Evolutionary conservation across 1,140 invertebrate genomes (phyloP), one percentile per base, ranked within the genome.

Genomic region (Eulimnadia texana): DNA sequence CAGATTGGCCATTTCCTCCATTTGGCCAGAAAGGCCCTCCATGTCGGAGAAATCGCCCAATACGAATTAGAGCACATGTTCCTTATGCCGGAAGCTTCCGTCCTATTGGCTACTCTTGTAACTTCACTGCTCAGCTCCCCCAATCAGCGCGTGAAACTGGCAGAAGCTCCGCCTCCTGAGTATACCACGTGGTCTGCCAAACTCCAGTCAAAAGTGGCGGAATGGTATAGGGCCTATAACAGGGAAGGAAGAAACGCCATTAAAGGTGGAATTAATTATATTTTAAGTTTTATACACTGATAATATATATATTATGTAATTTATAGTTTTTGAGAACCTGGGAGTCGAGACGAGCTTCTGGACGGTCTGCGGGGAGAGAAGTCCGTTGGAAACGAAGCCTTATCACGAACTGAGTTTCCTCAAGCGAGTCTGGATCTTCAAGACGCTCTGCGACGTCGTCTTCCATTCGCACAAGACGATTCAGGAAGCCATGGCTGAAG

Each of bases 31-130:
- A 73, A 77, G 60, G 72, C 71, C 20, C 74, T 75, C 56, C 75
- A 71, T 63, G 68, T 77, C 52, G 70, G 69, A n/a, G 70, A 70
- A 50, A 72, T 82, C 22, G 73, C 79, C 0, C 77, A 80, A 69
- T 82, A 78, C 62, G 80, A 83, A 66, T 70, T 82, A 33, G 81
- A 83, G 68, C 73, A 80, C 28, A 79, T 79, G 72, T 69, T 83
- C 11, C 65, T 78, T n/a, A 76, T 82, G 68, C 77, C 80, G 19
- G 71, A 74, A 64, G 77, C 78, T 51, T 81, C 79, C 0, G 74
- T 74, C 60, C 75, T 76, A 42, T 69, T 83, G 58, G 73, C 77
- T 20, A 69, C 70, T 50, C 73, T 82, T 1, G 82, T 83, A 79
- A 81, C 80, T 0, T 57, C 55, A 27, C 33, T 57, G 3, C 55